phyloP scores from a whole-genome alignment of 2,888 invertebrate species.

The Steromphala cineraria region DNA sequence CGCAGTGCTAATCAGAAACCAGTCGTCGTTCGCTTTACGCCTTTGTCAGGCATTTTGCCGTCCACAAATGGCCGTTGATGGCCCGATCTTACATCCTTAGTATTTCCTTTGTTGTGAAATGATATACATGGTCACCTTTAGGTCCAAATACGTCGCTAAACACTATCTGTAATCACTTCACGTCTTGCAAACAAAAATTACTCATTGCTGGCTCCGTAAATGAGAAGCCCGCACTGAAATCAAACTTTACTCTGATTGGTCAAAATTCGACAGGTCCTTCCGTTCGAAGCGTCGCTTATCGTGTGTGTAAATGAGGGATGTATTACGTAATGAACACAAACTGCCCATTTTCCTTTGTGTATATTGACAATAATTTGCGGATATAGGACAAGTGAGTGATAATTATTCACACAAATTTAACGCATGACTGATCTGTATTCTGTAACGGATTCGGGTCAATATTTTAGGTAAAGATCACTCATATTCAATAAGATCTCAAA shows the following conservation, averaged over 20 bases:
- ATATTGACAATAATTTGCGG: background rate
- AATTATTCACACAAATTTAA: background rate
- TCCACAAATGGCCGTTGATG: background rate
- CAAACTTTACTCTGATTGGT: conserved; percentile 12
- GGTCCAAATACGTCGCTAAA: background rate
- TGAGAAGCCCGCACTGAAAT: conserved; percentile 12
- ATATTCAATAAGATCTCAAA: no score
- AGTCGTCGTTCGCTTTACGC: background rate
- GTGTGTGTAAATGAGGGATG: background rate
- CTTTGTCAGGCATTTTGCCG: background rate
- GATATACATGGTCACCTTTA: background rate
- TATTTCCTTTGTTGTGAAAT: background rate
- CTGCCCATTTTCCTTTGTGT: background rate
- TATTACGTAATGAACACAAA: background rate
- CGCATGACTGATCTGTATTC: background rate
- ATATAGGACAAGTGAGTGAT: background rate
- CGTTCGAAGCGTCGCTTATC: background rate
- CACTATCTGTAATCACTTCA: background rate
- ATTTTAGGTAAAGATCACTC: no score
- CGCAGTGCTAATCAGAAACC: background rate
- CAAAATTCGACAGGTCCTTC: conserved; percentile 17
- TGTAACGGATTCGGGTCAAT: no score
- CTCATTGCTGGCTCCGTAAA: conserved; percentile 12
- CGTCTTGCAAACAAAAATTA: conserved; percentile 8
- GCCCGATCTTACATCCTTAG: background rate